These are phyloP conservation scores for Notodonta dromedarius DNA, from an alignment of 2,888 invertebrate genomes.

Conservation along the genomic window DNA sequence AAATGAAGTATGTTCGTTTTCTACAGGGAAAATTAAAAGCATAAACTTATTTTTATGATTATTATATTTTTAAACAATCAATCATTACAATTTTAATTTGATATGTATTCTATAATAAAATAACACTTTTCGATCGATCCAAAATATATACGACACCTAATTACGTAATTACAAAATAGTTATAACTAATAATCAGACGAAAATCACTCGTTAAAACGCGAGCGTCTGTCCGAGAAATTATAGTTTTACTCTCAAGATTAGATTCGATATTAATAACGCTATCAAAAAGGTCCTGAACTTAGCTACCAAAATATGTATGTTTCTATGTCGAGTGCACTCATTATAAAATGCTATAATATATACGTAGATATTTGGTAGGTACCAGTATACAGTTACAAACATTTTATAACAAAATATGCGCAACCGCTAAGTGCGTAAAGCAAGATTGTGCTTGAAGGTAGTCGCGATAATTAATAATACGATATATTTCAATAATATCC, in stretches of 20 bases:
- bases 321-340: neutral
- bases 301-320: no score
- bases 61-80: conserved; percentile 46
- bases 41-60: conserved; percentile 24
- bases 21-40: conserved; percentile 4
- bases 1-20: neutral
- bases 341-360: neutral
- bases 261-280: conserved; percentile 8
- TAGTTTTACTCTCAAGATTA: conserved; percentile 13
- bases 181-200: conserved; percentile 20
- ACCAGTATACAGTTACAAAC: neutral
- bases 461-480: no score
- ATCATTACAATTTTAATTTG: conserved; percentile 46
- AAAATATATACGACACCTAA: conserved; percentile 32
- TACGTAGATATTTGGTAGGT: no score
- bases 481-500: no score
- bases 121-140: conserved; percentile 39
- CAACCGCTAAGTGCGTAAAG: no score
- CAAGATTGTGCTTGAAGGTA: no score
- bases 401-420: no score
- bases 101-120: conserved; percentile 49
- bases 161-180: conserved; percentile 23
- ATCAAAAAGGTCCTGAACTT: neutral
- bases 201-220: conserved; percentile 52
- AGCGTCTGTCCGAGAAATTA: conserved; percentile 20